Conservation (phyloP, 1,140 invertebrate species). For the Trachelipus rathkii region DNA sequence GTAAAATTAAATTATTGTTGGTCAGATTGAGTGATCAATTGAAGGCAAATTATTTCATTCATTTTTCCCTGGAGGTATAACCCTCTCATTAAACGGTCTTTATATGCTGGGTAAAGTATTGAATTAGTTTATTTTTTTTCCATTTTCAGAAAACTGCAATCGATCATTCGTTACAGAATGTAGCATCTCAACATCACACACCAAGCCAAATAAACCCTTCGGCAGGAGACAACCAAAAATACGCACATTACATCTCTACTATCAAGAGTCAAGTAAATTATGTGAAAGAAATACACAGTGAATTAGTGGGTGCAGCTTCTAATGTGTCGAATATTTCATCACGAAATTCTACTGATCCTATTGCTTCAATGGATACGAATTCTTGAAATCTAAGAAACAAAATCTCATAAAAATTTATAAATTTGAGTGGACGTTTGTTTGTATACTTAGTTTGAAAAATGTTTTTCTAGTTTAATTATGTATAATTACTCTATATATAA, state of each 20-base stretch:
- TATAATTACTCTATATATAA: too few species aligned
- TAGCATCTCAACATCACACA: not conserved
- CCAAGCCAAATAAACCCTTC: not conserved
- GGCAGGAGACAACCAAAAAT: constrained; percentile 1
- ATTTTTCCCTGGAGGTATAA: too few species aligned
- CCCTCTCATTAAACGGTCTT: too few species aligned
- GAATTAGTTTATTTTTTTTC: not conserved
- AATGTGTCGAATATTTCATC: not conserved
- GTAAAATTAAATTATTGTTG: too few species aligned
- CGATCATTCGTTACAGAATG: not conserved
- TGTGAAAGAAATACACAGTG: not conserved
- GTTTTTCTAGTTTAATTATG: too few species aligned
- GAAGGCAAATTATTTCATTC: too few species aligned
- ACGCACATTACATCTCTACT: not conserved
- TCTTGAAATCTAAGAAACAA: not conserved
- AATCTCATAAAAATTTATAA: too few species aligned
- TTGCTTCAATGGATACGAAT: not conserved
- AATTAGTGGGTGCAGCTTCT: not conserved
- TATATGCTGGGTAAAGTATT: too few species aligned
- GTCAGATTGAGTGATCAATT: too few species aligned
- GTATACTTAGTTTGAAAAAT: too few species aligned
- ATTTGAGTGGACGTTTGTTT: too few species aligned
- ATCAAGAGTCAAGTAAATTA: not conserved
- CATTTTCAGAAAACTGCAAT: not conserved
- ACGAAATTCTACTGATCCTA: not conserved